Conservation (phyloP, 2,888 invertebrate genomes). For the Ochropacha duplaris region DNA sequence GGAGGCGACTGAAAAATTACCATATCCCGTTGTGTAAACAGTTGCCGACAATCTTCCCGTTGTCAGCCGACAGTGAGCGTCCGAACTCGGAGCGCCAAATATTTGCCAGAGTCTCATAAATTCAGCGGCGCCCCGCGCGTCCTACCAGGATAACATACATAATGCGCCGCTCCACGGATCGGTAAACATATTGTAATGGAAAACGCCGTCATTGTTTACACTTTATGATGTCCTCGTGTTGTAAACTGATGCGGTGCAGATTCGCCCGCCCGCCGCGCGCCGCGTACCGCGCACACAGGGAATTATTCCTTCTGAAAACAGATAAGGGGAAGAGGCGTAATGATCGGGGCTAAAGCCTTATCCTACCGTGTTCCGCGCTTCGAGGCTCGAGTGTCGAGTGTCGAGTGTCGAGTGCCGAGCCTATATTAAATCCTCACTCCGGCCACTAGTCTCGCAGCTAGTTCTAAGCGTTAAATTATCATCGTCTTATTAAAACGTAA, state of each 20-base stretch:
- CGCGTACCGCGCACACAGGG: constrained; percentile 44
- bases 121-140: constrained; percentile 72
- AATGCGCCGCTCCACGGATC: constrained; percentile 80
- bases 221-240: constrained; percentile 79
- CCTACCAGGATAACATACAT: constrained; percentile 81
- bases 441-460: constrained; percentile 24
- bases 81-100: constrained; percentile 79
- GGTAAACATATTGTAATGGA: constrained; percentile 84
- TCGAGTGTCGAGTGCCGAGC: constrained; percentile 9
- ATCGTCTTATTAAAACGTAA: constrained; percentile 56
- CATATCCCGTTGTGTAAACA: constrained; percentile 74
- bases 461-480: constrained; percentile 50
- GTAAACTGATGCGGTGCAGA: constrained; percentile 70
- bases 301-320: constrained; percentile 36
- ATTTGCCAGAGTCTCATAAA: constrained; percentile 81
- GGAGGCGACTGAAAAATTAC: constrained; percentile 69
- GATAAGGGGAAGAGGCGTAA: constrained; percentile 24
- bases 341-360: constrained; percentile 24
- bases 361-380: constrained; percentile 12
- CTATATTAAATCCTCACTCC: constrained; percentile 25
- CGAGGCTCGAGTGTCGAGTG: too few relatives aligned
- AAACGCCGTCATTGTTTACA: constrained; percentile 81
- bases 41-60: constrained; percentile 78
- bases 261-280: constrained; percentile 45
- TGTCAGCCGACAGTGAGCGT: constrained; percentile 72